These are phyloP conservation scores for Erannis defoliaria DNA, from an alignment of 2,888 invertebrate genomes.

Conservation along the genomic window DNA sequence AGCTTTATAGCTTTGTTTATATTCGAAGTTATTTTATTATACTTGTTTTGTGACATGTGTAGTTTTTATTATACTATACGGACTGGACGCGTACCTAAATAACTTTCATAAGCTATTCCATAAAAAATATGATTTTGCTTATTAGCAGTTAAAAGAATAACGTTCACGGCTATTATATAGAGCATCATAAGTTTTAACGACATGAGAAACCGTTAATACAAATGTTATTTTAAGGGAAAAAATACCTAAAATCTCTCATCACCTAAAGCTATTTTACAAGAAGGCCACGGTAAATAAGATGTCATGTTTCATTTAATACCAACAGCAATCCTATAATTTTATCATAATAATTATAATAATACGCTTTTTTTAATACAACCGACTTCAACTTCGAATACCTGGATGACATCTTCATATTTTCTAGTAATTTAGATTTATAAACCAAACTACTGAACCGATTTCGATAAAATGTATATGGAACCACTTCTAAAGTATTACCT, in stretches of 20 bases:
- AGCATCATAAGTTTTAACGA: not conserved
- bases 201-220: not conserved
- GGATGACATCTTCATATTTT: too few relatives aligned
- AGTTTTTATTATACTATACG: not conserved
- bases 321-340: too few relatives aligned
- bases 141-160: not conserved
- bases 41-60: not conserved
- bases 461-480: too few relatives aligned
- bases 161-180: not conserved
- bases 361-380: too few relatives aligned
- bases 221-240: not conserved
- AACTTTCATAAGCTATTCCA: not conserved
- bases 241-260: not conserved
- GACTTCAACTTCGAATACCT: too few relatives aligned
- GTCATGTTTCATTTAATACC: not conserved
- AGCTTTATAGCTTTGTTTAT: slow-evolving; percentile 20
- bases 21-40: not conserved
- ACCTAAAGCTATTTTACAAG: not conserved
- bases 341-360: too few relatives aligned
- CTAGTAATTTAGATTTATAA: too few relatives aligned
- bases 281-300: not conserved
- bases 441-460: too few relatives aligned
- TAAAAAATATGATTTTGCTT: not conserved
- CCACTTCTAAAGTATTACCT: too few relatives aligned
- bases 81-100: not conserved